Conservation (phyloP, 30 jellyfish, hydroid and myxozoan species). For the Sanderia malayensis region DNA sequence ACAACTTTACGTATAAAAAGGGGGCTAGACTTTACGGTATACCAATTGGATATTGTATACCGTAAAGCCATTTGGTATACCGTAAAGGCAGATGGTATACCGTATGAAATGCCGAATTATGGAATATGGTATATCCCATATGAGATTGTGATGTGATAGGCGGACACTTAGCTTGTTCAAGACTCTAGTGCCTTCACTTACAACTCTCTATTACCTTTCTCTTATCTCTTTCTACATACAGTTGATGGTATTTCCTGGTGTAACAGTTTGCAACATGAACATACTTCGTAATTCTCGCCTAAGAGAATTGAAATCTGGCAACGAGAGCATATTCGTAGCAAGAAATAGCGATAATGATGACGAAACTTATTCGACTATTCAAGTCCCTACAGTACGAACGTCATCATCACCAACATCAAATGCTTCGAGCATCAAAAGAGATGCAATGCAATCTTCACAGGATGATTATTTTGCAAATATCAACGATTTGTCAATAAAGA, state of each 20-base stretch:
- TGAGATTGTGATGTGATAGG: not conserved
- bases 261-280: constrained; percentile 54
- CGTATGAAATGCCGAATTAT: not conserved
- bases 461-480: not conserved
- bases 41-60: too few species aligned
- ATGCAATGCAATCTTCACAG: not conserved
- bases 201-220: not conserved
- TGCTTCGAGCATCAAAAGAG: not conserved
- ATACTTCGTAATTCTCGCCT: constrained; percentile 27
- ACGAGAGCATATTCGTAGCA: not conserved
- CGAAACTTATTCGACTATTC: not conserved
- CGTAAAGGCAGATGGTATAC: not conserved
- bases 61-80: not conserved
- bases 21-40: too few species aligned
- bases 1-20: too few species aligned
- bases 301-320: not conserved
- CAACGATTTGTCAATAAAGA: not conserved
- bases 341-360: not conserved
- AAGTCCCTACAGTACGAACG: not conserved
- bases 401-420: too few species aligned
- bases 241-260: constrained; percentile 51
- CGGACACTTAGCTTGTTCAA: not conserved
- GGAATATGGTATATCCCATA: not conserved
- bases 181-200: too few species aligned
- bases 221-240: constrained; percentile 9